Percentiles rank a stretch among this genome's conserved stretches.
Conservation (phyloP, 2,888 invertebrate species). For the Papilio gigon region DNA sequence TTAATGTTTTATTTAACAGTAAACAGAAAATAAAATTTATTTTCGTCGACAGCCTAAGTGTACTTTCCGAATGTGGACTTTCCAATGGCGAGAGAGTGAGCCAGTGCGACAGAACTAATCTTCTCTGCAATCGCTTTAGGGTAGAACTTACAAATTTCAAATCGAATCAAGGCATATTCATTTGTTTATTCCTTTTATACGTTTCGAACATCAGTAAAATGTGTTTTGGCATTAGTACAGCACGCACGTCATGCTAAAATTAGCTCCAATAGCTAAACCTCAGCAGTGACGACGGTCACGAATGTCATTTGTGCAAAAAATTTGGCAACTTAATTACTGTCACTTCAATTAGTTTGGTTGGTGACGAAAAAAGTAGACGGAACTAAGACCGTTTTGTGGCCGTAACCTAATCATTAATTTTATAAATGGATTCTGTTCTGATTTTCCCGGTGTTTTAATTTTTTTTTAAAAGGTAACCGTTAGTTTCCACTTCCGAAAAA, state of each 20-base stretch:
- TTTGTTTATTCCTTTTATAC: neutral
- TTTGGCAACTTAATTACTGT: conserved; percentile 25
- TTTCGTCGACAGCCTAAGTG: neutral
- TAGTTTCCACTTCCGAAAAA: too few species aligned
- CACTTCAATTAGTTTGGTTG: conserved; percentile 6
- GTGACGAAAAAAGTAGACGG: conserved; percentile 5
- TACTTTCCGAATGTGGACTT: too few species aligned
- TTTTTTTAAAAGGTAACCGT: neutral
- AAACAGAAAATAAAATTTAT: neutral
- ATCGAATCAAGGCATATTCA: neutral
- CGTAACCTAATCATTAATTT: neutral
- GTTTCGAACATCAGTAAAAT: neutral
- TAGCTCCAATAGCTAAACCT: conserved; percentile 21
- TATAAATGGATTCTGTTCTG: neutral
- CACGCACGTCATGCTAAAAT: conserved; percentile 26
- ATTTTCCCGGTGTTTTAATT: neutral
- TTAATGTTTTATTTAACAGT: conserved; percentile 2
- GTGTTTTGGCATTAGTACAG: conserved; percentile 15
- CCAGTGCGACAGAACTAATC: neutral
- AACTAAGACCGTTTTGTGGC: conserved; percentile 4
- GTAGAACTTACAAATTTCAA: neutral
- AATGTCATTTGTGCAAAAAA: conserved; percentile 20
- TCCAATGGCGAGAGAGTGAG: neutral
- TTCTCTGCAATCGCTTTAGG: neutral
- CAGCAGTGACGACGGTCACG: conserved; percentile 16